Conservation (phyloP, 2,888 invertebrate genomes). For the Rhogogaster chlorosoma region DNA sequence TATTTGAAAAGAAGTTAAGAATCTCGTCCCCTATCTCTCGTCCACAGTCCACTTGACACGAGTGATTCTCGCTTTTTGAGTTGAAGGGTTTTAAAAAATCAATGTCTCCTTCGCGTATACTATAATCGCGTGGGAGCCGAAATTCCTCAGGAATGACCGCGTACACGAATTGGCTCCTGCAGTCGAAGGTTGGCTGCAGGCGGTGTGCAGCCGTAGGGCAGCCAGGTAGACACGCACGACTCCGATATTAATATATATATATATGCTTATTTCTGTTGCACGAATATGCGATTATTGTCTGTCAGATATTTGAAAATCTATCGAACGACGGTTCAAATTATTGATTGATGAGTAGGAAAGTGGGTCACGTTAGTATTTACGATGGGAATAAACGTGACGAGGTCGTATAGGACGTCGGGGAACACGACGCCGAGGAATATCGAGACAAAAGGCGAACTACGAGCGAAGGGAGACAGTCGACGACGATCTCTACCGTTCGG, state of each 20-base stretch:
- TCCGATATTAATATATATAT: background rate
- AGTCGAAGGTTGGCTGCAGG: background rate
- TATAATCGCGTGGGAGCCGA: background rate
- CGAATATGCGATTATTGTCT: constrained; percentile 22
- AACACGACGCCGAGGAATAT: background rate
- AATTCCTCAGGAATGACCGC: constrained; percentile 6
- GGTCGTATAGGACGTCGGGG: constrained; percentile 39
- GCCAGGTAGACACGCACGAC: background rate
- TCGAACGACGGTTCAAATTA: background rate
- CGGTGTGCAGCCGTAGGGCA: constrained; percentile 27
- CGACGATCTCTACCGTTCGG: constrained; percentile 58
- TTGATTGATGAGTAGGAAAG: constrained; percentile 25
- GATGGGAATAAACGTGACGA: background rate
- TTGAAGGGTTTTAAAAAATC: constrained; percentile 33
- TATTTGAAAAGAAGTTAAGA: background rate
- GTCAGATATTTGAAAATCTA: constrained; percentile 31
- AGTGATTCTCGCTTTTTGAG: constrained; percentile 22
- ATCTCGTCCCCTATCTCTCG: background rate
- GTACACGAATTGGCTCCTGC: background rate
- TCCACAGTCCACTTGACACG: constrained; percentile 15
- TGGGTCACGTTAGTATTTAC: constrained; percentile 18
- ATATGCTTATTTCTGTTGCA: constrained; percentile 29
- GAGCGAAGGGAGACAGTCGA: constrained; percentile 21
- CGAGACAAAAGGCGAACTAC: background rate
- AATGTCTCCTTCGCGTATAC: constrained; percentile 8